Evolutionary conservation across 2,113 vertebrate genomes (phyloP), one percentile per base, ranked within the genome.

Genomic region (Tachysurus vachellii): DNA sequence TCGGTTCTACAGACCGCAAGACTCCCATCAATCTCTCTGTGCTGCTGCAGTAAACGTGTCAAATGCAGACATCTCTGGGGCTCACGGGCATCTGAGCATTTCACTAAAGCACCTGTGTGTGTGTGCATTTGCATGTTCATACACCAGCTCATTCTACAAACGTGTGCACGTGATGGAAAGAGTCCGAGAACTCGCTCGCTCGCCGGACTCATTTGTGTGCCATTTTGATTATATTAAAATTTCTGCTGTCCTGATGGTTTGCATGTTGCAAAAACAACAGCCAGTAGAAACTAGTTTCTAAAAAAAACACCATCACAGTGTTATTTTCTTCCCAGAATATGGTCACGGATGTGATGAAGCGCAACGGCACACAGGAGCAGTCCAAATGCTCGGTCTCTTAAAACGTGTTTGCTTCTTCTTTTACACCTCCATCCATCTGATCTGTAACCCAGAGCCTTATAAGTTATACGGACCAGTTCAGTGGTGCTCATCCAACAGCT

Each of bases 221-320:
- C 59, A 26, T 76, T 94, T 93, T 94, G 89, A 93, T 94, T 94
- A 89, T 87, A 94, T 93, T 93, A 90, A 92, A 94, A 93, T 87
- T 91, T 85, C 84, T 79, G 83, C 56, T 90, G 31, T 85, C 36
- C 84, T 80, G 57, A 83, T 21, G 73, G 88, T 59, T 93, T 93
- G 92, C 92, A 92, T 92, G 82, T 59, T 76, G 79, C 76, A 53
- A 47, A 76, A 89, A 57, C 84, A 59, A 79, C 80, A 86, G 87
- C 36, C 71, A 7, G 16, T 83, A 50, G 86, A 89, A 75, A 87
- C 79, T 68, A 87, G 81, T 88, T 61, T 54, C 86, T 68, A 59
- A 83, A n/a, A 10, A 21, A n/a, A 10, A 21, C 42, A 23, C 12
- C 56, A 81, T 59, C n/a, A 54, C 53, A 73, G 66, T 80, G 10